Evolutionary conservation across 2,797 vertebrate species (phyloP).

Genomic region (Cuniculus paca): DNA sequence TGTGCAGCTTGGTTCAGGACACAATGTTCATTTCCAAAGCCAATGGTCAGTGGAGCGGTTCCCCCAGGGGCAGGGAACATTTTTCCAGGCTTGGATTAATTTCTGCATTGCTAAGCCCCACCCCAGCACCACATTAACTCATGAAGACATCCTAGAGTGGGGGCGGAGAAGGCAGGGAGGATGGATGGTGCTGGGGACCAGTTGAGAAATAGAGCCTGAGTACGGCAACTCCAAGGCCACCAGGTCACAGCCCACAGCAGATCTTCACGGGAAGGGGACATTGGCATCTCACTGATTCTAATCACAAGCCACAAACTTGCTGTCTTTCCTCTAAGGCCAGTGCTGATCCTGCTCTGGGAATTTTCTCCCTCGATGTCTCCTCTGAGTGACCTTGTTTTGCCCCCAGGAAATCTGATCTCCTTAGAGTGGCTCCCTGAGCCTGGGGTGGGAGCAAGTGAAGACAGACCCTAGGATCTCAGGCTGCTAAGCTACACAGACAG

Average conservation of each 20-base stretch:
- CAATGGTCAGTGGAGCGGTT: constrained; percentile 67
- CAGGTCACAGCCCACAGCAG: not conserved
- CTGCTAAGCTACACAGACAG: constrained; percentile 2
- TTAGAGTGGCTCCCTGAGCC: not conserved
- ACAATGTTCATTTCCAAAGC: constrained; percentile 64
- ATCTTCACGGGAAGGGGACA: not conserved
- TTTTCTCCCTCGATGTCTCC: not conserved
- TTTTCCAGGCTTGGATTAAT: constrained; percentile 71
- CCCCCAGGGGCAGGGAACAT: constrained; percentile 71
- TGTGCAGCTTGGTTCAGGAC: constrained; percentile 65
- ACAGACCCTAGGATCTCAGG: constrained; percentile 23
- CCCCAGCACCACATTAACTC: constrained; percentile 46
- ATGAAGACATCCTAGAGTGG: not conserved
- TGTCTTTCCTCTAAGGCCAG: not conserved
- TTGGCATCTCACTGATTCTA: not conserved
- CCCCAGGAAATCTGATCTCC: not conserved
- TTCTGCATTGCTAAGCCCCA: constrained; percentile 47
- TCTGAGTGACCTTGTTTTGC: not conserved
- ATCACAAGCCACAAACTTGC: not conserved
- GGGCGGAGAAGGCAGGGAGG: not conserved
- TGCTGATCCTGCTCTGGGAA: not conserved
- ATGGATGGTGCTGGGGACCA: not conserved
- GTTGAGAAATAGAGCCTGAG: not conserved
- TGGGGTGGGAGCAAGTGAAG: not conserved
- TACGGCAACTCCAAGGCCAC: not conserved